Evolutionary conservation across 2,888 invertebrate genomes (phyloP).

Genomic region (Celastrina argiolus): DNA sequence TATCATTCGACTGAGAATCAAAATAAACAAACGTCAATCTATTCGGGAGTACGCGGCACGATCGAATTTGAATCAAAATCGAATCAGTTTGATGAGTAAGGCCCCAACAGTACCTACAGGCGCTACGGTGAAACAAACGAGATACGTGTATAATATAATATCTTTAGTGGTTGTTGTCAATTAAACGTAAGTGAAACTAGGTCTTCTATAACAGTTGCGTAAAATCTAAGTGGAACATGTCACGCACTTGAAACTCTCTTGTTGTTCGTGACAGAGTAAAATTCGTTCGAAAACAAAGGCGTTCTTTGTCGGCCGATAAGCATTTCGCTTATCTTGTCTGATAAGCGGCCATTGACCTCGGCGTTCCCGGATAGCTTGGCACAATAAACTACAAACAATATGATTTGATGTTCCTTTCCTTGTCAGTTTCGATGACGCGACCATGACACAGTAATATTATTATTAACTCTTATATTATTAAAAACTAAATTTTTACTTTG

Average conservation of each 20-base stretch:
- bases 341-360: conserved; percentile 68
- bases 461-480: no score
- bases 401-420: conserved; percentile 29
- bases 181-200: no score
- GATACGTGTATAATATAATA: no score
- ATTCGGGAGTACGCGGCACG: no score
- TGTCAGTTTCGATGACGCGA: conserved; percentile 15
- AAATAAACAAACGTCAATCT: no score
- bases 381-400: conserved; percentile 45
- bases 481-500: no score
- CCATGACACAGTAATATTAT: background rate
- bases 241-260: conserved; percentile 28
- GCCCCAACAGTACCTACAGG: no score
- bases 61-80: no score
- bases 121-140: no score
- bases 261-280: conserved; percentile 43
- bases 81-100: no score
- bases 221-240: background rate
- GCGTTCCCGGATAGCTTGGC: conserved; percentile 49
- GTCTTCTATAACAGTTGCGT: background rate
- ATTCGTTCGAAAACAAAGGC: conserved; percentile 68
- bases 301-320: conserved; percentile 67
- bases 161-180: no score
- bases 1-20: no score
- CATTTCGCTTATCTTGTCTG: conserved; percentile 63